These are phyloP conservation scores for Plodia interpunctella DNA, from an alignment of 1,140 invertebrate genomes.

Conservation along the genomic window DNA sequence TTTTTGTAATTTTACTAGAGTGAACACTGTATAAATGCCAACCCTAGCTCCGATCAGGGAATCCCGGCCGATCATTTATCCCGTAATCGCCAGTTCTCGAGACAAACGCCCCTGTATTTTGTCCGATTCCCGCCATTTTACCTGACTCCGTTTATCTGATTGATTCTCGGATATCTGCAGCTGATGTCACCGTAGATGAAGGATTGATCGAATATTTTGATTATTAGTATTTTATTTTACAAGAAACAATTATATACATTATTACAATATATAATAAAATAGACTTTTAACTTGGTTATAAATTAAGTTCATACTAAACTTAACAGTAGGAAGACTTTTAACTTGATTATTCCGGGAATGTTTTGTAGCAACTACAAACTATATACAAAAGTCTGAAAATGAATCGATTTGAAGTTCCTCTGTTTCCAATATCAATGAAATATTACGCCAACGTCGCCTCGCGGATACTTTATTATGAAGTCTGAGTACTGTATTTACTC, in stretches of 20 bases:
- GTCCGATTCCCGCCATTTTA: neutral
- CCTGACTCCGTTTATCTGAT: neutral
- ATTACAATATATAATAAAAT: no score
- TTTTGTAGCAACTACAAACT: neutral
- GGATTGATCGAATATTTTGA: no score
- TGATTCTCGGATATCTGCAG: neutral
- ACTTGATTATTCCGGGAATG: no score
- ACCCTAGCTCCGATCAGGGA: neutral
- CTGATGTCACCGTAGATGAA: neutral
- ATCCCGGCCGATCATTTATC: neutral
- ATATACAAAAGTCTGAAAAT: neutral
- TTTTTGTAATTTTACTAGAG: no score
- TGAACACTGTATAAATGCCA: no score
- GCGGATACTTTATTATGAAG: conserved; percentile 1
- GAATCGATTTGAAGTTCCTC: neutral
- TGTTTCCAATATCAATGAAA: neutral
- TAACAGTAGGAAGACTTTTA: no score
- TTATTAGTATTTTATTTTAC: no score
- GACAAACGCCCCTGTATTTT: neutral
- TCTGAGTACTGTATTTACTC: neutral
- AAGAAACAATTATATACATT: no score
- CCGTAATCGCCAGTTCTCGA: neutral
- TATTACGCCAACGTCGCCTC: neutral
- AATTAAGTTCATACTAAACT: no score
- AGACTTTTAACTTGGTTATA: no score